These are phyloP conservation scores for Cyclopterus lumpus DNA, from an alignment of 2,797 vertebrate genomes.

Conservation along the genomic window DNA sequence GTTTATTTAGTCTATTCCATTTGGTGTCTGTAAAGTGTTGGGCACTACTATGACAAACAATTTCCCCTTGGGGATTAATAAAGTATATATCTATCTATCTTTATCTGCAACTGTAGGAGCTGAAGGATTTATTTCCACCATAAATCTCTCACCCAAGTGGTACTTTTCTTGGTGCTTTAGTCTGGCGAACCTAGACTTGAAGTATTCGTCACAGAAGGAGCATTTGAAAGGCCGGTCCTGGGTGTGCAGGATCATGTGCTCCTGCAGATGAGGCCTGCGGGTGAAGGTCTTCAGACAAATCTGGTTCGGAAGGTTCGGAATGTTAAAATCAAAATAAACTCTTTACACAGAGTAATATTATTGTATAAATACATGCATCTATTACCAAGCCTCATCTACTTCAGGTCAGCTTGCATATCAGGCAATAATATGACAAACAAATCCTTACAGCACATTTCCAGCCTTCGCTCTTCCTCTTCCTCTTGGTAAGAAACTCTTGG, in stretches of 20 bases:
- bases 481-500: slow-evolving; percentile 93
- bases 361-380: not conserved
- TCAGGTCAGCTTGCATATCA: not conserved
- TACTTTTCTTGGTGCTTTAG: slow-evolving; percentile 98
- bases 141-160: slow-evolving; percentile 88
- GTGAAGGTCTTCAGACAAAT: slow-evolving; percentile 97
- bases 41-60: no score
- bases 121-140: not conserved
- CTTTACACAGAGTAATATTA: not conserved
- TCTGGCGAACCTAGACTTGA: slow-evolving; percentile 95
- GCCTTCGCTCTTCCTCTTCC: slow-evolving; percentile 94
- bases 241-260: slow-evolving; percentile 98
- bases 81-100: no score
- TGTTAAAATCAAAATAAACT: not conserved
- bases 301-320: slow-evolving; percentile 72
- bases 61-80: no score
- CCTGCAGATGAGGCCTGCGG: slow-evolving; percentile 94
- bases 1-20: no score
- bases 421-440: not conserved
- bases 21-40: no score
- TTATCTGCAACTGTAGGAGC: not conserved
- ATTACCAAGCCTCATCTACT: no score
- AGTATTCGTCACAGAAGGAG: slow-evolving; percentile 95
- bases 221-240: slow-evolving; percentile 98
- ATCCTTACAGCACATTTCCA: slow-evolving; percentile 96